A percentile compares a stretch with the other conserved stretches of the same genome.
phyloP scores from a whole-genome alignment of 1,140 invertebrate species.

The Bombyx mandarina region DNA sequence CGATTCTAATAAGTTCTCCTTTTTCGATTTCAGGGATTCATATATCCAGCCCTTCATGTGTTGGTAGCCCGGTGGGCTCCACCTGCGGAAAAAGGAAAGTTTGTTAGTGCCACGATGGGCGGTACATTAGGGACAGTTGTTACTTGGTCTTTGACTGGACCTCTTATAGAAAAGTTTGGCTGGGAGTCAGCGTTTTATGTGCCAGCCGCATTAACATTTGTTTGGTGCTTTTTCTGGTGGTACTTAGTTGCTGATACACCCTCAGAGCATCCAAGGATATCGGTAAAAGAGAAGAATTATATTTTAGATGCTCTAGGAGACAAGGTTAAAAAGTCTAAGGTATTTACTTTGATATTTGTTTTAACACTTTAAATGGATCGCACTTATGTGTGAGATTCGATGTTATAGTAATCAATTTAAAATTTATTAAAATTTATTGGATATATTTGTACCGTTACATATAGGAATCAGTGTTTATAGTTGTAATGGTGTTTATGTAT shows the following conservation, averaged over 20 bases:
- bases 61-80: constrained; percentile 82
- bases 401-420: not conserved
- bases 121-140: constrained; percentile 84
- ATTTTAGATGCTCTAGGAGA: constrained; percentile 54
- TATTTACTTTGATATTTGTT: constrained; percentile 18
- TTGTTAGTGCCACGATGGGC: constrained; percentile 81
- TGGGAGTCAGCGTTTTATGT: constrained; percentile 84
- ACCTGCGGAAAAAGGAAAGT: constrained; percentile 83
- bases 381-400: constrained; percentile 5
- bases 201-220: constrained; percentile 73
- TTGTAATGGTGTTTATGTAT: too few relatives aligned
- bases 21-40: constrained; percentile 72
- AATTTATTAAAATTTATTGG: too few relatives aligned
- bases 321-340: constrained; percentile 55
- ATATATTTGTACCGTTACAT: too few relatives aligned
- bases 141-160: constrained; percentile 79
- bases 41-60: constrained; percentile 80
- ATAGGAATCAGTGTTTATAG: too few relatives aligned
- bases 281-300: constrained; percentile 76
- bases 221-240: constrained; percentile 78
- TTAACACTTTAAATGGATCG: constrained; percentile 1
- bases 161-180: constrained; percentile 75
- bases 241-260: constrained; percentile 80
- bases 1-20: not conserved
- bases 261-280: constrained; percentile 81